Conservation (phyloP, 2,113 vertebrate species). For the Apistogramma diplotaenia region DNA sequence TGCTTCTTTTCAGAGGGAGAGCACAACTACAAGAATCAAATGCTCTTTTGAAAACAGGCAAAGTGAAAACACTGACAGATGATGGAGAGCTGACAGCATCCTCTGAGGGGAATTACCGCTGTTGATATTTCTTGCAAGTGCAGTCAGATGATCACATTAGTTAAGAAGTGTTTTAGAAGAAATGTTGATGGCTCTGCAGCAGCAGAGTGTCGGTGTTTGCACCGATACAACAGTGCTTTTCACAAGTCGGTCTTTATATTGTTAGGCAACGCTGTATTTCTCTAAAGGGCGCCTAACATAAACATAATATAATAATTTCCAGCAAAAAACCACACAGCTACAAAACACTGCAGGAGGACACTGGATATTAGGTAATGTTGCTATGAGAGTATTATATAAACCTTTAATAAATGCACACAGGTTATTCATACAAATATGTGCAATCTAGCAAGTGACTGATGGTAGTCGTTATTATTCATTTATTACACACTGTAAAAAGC, state of each 20-base stretch:
- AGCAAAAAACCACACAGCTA: background rate
- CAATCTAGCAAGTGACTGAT: too few relatives aligned
- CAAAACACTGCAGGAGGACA: background rate
- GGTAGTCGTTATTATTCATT: background rate
- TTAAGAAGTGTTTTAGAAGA: conserved; percentile 24
- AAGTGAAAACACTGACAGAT: conserved; percentile 53
- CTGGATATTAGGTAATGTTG: background rate
- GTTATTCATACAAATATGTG: background rate
- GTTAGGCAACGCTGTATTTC: background rate
- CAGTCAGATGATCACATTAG: conserved; percentile 20
- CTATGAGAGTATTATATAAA: background rate
- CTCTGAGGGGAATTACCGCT: conserved; percentile 25
- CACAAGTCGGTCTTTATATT: conserved; percentile 2
- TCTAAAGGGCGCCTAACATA: background rate
- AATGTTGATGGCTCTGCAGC: conserved; percentile 13
- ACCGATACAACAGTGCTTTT: background rate
- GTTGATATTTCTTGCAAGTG: conserved; percentile 47
- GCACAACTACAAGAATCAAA: conserved; percentile 60
- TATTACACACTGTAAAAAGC: background rate
- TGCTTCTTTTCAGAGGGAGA: conserved; percentile 53
- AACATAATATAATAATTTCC: background rate
- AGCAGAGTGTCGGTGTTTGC: conserved; percentile 18
- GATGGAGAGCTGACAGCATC: conserved; percentile 41
- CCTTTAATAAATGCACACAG: background rate
- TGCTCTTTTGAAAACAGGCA: conserved; percentile 46